Base-by-base conservation (phyloP, 37 sponge, comb jelly and placozoan genomes). In the Ianthella basta region DNA sequence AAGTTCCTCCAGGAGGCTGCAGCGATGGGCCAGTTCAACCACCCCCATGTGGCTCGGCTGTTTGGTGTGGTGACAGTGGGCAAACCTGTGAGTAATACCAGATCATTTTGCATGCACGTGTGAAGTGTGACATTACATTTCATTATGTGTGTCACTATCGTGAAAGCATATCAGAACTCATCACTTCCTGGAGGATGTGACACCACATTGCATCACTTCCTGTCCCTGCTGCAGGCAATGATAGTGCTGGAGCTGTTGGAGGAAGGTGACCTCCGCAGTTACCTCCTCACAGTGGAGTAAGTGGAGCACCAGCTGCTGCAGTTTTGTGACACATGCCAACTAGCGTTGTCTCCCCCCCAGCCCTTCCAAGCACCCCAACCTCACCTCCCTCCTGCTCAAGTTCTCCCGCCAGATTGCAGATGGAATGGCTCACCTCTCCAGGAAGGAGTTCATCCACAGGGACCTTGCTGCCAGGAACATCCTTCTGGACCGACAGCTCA, bases 1-100 rank as follows among this genome's bases (percentile, higher is more conserved):
- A 72, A 82, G 69, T 82, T 82, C 33, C 83, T 82, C 16, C 72
- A 30, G 35, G 83, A 82, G 38, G 83, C 83, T 30, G 83, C 83
- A 72, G 37, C 34, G 32, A 82, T 82, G 83, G 83, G 83, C 8
- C 83, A 82, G 61, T 82, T 82, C 40, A 24, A 82, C 68, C 83
- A 82, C 40, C 55, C n/a, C 12, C 59, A 82, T 61, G 66, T 82
- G 23, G 83, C 37, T 29, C 23, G 16, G 61, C 50, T 82, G 63
- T 38, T 36, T 60, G 83, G 83, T 13, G 83, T 82, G 59, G 83
- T 82, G 15, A 66, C 69, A 29, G 50, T 65, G 34, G 69, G 83
- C 8, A 33, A 61, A 15, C 83, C 69, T n/a, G 83, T 82, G 32
- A 69, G 83, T 72, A 21, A 19, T 6, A 20, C n/a, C n/a, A n/a